Evolutionary conservation across 2,113 vertebrate genomes (phyloP).

Genomic region (Willisornis vidua): DNA sequence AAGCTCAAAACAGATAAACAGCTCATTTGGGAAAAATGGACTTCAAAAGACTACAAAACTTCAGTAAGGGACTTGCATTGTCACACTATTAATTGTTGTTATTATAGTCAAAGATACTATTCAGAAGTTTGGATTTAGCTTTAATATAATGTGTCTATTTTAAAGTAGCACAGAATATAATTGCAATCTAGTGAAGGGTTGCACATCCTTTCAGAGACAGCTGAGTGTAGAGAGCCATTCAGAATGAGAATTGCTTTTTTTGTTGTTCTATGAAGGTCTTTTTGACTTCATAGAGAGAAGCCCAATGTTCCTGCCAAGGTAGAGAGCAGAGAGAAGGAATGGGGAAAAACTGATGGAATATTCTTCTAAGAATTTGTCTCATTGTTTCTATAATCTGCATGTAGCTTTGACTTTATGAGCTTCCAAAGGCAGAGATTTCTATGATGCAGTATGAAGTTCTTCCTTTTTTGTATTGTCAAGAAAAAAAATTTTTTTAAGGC

Average conservation of each 20-base stretch:
- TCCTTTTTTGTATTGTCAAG: background rate
- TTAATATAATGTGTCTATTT: background rate
- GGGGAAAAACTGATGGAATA: background rate
- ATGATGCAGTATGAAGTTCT: background rate
- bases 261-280: background rate
- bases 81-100: background rate
- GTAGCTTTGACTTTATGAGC: background rate
- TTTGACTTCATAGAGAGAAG: background rate
- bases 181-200: background rate
- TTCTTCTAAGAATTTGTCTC: background rate
- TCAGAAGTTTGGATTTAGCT: background rate
- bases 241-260: background rate
- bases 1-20: background rate
- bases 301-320: background rate
- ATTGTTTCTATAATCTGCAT: background rate
- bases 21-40: background rate
- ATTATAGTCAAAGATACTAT: background rate
- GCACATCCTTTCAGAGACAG: background rate
- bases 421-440: background rate
- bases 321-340: background rate
- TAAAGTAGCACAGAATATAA: background rate
- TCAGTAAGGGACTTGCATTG: background rate
- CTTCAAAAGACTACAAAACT: background rate
- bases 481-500: background rate
- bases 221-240: background rate